Evolutionary conservation across 2,113 vertebrate species (phyloP).

Genomic region (Buteo buteo): DNA sequence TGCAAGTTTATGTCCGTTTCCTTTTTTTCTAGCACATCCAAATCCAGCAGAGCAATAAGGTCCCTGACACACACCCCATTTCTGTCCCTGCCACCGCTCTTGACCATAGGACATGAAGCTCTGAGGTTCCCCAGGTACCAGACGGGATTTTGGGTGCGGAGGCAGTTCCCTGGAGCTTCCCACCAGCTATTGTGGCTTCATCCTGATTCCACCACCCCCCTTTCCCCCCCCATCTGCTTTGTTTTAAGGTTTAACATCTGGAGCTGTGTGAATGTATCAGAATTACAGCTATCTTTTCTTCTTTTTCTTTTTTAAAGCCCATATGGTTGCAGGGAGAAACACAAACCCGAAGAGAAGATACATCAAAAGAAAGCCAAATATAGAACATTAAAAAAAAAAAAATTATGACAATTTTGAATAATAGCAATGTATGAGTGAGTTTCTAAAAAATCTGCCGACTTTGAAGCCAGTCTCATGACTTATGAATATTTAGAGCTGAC

Average conservation of each 20-base stretch:
- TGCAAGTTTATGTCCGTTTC: neutral
- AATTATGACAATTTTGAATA: conserved; percentile 19
- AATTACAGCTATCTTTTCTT: neutral
- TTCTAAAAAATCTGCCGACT: neutral
- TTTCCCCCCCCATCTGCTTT: neutral
- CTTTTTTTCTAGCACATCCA: neutral
- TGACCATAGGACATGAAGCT: accelerated
- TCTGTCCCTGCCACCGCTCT: accelerated
- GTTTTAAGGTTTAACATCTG: neutral
- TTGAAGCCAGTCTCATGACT: neutral
- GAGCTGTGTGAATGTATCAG: neutral
- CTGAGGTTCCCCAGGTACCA: accelerated
- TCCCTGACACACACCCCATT: neutral
- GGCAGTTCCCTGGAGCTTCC: neutral
- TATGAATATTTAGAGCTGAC: conserved; percentile 31
- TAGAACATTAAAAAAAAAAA: neutral
- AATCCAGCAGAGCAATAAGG: neutral
- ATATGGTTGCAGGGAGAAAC: neutral
- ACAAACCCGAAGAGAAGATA: neutral
- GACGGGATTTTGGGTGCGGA: neutral
- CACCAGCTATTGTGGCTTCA: neutral
- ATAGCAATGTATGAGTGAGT: neutral
- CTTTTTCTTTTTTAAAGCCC: neutral
- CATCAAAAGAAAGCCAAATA: neutral
- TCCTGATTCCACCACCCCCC: accelerated